Percentiles rank a stretch among this genome's conserved stretches.
Conservation (phyloP, 1,140 invertebrate species). For the Plutomurus gul region DNA sequence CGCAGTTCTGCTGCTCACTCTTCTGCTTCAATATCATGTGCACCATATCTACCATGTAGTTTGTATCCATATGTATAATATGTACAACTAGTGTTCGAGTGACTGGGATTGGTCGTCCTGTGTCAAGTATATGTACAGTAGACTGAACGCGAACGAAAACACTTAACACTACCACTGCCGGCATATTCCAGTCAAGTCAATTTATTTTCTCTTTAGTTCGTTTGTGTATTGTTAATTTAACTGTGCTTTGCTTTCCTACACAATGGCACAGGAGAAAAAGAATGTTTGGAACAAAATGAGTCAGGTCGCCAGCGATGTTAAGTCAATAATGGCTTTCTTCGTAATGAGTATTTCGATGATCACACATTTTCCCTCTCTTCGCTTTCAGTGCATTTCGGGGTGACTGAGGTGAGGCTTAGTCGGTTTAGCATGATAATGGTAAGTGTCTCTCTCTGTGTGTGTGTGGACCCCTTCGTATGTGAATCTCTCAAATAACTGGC, state of each 20-base stretch:
- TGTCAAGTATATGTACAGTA: neutral
- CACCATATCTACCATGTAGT: neutral
- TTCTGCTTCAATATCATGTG: neutral
- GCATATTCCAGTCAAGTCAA: neutral
- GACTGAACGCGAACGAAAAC: conserved; percentile 7
- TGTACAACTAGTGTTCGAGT: neutral
- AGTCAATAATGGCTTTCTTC: neutral
- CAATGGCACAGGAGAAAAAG: too few relatives aligned
- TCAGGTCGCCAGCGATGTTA: neutral
- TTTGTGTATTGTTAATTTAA: neutral
- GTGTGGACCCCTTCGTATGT: too few relatives aligned
- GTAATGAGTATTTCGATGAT: neutral
- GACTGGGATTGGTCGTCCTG: neutral
- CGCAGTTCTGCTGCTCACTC: neutral
- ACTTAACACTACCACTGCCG: neutral
- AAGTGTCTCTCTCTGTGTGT: too few relatives aligned
- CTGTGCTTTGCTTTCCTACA: neutral
- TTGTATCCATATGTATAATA: neutral
- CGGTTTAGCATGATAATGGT: too few relatives aligned
- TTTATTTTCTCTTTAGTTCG: neutral
- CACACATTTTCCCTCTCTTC: too few relatives aligned
- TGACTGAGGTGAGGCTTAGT: too few relatives aligned
- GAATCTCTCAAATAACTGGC: too few relatives aligned
- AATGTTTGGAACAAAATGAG: neutral
- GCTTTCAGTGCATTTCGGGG: too few relatives aligned